Evolutionary conservation across 2,113 vertebrate genomes (phyloP).

Genomic region (Anguilla japonica): DNA sequence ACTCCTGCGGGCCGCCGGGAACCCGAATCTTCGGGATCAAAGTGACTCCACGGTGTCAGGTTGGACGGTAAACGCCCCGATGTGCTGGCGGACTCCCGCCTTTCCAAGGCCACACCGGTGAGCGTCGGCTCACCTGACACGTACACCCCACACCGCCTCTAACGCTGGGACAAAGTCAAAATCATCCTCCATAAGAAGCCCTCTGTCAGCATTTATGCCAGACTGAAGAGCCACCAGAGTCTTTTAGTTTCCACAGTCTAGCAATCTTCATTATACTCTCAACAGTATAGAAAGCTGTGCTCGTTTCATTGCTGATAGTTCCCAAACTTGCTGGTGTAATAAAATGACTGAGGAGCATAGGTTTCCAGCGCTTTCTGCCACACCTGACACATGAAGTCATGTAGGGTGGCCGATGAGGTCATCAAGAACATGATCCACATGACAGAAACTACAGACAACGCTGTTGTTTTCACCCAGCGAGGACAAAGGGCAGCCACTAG

Average conservation of each 20-base stretch:
- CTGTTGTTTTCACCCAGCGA: background rate
- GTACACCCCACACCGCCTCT: background rate
- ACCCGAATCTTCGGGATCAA: background rate
- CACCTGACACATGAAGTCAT: background rate
- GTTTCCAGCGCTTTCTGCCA: background rate
- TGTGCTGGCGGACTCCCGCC: background rate
- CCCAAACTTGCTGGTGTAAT: background rate
- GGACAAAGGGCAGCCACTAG: background rate
- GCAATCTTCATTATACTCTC: background rate
- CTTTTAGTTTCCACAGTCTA: background rate
- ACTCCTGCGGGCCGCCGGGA: background rate
- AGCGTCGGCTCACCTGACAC: background rate
- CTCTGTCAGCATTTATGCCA: background rate
- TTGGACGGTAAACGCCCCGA: background rate
- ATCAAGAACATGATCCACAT: background rate
- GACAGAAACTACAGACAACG: background rate
- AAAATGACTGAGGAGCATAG: background rate
- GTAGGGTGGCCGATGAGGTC: background rate
- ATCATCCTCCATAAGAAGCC: background rate
- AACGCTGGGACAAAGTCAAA: background rate
- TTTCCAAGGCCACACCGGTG: background rate
- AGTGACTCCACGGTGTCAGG: background rate
- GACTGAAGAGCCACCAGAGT: background rate
- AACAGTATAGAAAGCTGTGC: background rate
- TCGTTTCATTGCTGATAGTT: background rate